Evolutionary conservation across 2,113 vertebrate genomes (phyloP).

Genomic region (chimpanzee (Pan troglodytes)): NHGRI_mPanTro3-v2.1_pri NC_072402.2:32434001-32434500

Average conservation of each 20-base stretch:
- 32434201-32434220: slow-evolving; percentile 2
- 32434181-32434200: slow-evolving; percentile 3
- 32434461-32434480: not conserved
- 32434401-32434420: not conserved
- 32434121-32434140: not conserved
- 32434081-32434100: not conserved
- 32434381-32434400: not conserved
- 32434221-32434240: slow-evolving; percentile 12
- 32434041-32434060: slow-evolving; percentile 46
- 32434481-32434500: not conserved
- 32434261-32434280: not conserved
- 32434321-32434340: not conserved
- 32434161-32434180: not conserved
- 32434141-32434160: not conserved
- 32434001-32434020: slow-evolving; percentile 32
- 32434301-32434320: not conserved
- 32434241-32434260: slow-evolving; percentile 24
- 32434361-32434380: not conserved
- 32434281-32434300: not conserved
- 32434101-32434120: not conserved
- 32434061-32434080: not conserved
- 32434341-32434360: not conserved
- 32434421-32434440: not conserved
- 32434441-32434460: not conserved
- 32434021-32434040: not conserved